Evolutionary conservation across 2,113 vertebrate species (phyloP).

Genomic region (Heterotilapia buettikoferi): DNA sequence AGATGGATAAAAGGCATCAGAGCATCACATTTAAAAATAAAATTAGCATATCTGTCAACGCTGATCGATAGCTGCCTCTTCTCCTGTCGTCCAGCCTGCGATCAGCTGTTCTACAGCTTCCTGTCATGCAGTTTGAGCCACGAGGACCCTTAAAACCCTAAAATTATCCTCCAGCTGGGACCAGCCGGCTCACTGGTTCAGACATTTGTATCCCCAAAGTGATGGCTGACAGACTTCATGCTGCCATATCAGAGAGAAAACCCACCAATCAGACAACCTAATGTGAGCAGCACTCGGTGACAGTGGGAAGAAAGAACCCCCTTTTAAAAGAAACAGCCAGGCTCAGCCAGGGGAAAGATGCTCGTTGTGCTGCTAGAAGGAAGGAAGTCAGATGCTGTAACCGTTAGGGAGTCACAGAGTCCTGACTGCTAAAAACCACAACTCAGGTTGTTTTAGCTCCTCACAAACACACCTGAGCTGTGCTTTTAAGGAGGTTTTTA

Average conservation of each 20-base stretch:
- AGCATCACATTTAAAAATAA: not conserved
- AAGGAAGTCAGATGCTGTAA: not conserved
- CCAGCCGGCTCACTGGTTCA: not conserved
- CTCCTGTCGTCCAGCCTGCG: not conserved
- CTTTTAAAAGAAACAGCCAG: not conserved
- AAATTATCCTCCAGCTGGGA: slow-evolving; percentile 33
- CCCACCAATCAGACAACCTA: not conserved
- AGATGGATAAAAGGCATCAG: not conserved
- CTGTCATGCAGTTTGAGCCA: not conserved
- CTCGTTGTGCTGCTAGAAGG: not conserved
- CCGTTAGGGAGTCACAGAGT: not conserved
- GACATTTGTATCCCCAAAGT: not conserved
- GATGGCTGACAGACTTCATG: not conserved
- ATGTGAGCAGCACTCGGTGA: not conserved
- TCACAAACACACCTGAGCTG: not conserved
- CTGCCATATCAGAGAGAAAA: not conserved
- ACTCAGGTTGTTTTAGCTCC: not conserved
- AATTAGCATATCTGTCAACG: not conserved
- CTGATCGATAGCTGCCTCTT: not conserved
- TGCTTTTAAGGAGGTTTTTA: not conserved
- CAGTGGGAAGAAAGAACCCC: not conserved
- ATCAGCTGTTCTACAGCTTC: not conserved
- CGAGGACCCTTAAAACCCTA: slow-evolving; percentile 3
- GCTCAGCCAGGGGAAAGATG: not conserved
- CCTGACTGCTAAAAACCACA: not conserved